Evolutionary conservation across 2,797 vertebrate species (phyloP), one percentile per base, ranked within the genome.

Genomic region (Scolopax bukidnonensis): DNA sequence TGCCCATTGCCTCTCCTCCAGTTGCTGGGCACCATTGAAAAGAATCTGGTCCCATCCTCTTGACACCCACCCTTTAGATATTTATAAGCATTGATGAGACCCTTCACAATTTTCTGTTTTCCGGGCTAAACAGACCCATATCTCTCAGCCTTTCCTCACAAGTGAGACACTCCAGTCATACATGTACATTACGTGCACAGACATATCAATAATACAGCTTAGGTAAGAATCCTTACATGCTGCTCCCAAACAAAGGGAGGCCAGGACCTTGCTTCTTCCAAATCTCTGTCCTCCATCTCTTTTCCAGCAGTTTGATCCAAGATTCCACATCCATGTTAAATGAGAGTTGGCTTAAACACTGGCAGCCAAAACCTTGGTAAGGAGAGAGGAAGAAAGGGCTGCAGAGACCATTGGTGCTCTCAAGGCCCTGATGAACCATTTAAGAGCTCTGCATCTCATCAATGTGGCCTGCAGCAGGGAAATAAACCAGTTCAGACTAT

Each of bases 171-270:
- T 60, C 24, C 36, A 38, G 36, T 60, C 59, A 28, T 40, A 28
- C 8, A 40, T 18, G 16, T 38, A 11, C 36, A 9, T 28, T 38
- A 60, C 59, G 19, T 28, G 6, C 54, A 84, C 17, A 89, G 30
- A 13, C 6, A 17, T 10, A 59, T 14, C 1, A 3, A 28, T 20
- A 64, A 6, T 14, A 28, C 4, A 56, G 45, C 12, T 47, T 68
- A 10, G 11, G 12, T 0, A 8, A 64, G 27, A 60, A 60, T 21
- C 9, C 5, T 50, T 59, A 54, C 64, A 3, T 1, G 2, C 4
- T 73, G 14, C 20, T 84, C 6, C 8, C 16, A 69, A 70, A 59
- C 12, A 85, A 83, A 79, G 17, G 6, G n/a, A 81, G 14, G 4
- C 18, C 6, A 71, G 33, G 69, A 45, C 19, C 11, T 65, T 57